phyloP scores from a whole-genome alignment of 64 coral and sea anemone species.

The Anthopleura sola region DNA sequence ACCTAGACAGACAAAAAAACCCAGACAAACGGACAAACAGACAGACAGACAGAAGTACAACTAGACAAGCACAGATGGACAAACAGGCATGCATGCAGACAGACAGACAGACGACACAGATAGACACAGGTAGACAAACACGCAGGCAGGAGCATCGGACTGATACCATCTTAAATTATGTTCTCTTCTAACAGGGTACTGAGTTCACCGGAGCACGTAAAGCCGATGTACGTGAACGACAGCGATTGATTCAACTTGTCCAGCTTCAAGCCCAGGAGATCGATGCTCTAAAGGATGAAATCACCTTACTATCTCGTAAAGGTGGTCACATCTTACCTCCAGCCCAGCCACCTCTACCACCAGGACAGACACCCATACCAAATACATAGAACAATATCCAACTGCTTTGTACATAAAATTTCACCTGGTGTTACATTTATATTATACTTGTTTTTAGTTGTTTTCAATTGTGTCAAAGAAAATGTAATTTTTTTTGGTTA shows the following conservation, averaged over 20 bases:
- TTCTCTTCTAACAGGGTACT: slow-evolving; percentile 53
- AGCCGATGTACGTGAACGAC: slow-evolving; percentile 87
- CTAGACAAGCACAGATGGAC: no score
- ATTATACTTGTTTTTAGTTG: background rate
- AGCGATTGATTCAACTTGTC: slow-evolving; percentile 90
- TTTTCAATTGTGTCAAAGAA: no score
- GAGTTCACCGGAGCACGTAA: slow-evolving; percentile 93
- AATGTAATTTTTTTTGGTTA: background rate
- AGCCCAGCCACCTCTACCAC: slow-evolving; percentile 90
- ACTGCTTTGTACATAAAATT: background rate
- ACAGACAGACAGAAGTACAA: no score
- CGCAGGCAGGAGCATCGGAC: no score
- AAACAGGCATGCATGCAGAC: no score
- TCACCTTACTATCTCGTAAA: slow-evolving; percentile 89
- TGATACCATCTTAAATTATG: no score
- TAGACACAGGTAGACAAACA: no score
- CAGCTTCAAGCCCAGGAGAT: slow-evolving; percentile 98
- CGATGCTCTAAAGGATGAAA: slow-evolving; percentile 95
- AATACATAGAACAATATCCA: slow-evolving; percentile 40
- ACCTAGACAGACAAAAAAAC: no score
- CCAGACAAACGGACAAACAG: no score
- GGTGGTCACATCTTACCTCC: slow-evolving; percentile 94
- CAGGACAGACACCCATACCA: slow-evolving; percentile 94
- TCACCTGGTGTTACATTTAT: background rate
- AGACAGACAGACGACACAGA: no score